Conservation (phyloP, 2,888 invertebrate species). For the Idaea dimidiata region DNA sequence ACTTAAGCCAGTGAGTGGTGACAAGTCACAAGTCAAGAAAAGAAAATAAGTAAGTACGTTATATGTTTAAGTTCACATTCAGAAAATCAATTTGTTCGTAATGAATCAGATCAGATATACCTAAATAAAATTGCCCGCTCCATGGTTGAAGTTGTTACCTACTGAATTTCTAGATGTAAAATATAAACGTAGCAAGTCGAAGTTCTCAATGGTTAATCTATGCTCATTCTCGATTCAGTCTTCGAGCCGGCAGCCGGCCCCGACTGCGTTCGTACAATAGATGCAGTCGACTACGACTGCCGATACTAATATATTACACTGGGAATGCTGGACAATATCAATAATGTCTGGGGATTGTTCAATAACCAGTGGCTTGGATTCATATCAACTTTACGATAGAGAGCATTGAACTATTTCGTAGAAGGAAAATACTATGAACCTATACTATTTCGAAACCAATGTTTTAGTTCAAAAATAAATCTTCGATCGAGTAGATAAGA, state of each 20-base stretch:
- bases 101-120: too few relatives aligned
- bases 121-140: too few relatives aligned
- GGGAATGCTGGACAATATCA: conserved; percentile 27
- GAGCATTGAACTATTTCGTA: neutral
- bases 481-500: too few relatives aligned
- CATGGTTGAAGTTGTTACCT: too few relatives aligned
- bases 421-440: neutral
- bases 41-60: too few relatives aligned
- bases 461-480: neutral
- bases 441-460: neutral
- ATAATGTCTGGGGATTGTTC: conserved; percentile 22
- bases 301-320: conserved; percentile 44
- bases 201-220: conserved; percentile 70
- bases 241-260: conserved; percentile 59
- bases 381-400: conserved; percentile 4
- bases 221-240: conserved; percentile 72
- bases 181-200: conserved; percentile 56
- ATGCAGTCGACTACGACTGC: conserved; percentile 57
- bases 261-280: conserved; percentile 62
- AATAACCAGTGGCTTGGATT: conserved; percentile 8
- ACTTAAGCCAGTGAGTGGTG: too few relatives aligned
- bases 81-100: too few relatives aligned
- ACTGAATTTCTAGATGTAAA: conserved; percentile 23
- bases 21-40: too few relatives aligned
- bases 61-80: too few relatives aligned